phyloP scores from a whole-genome alignment of 2,888 invertebrate species.

The Drepana falcataria region DNA sequence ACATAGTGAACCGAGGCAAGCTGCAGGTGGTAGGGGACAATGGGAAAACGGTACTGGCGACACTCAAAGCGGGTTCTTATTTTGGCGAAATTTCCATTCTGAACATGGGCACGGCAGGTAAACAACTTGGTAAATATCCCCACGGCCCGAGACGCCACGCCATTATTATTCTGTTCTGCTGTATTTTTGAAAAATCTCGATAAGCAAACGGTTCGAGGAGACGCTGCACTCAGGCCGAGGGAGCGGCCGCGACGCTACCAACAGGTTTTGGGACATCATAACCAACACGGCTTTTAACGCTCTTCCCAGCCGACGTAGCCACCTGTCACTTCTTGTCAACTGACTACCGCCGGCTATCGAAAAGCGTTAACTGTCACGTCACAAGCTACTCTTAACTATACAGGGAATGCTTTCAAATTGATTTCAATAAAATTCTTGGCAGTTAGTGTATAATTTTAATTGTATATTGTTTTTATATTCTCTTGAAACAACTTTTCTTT shows the following conservation, averaged over 20 bases:
- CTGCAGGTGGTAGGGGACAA: conserved; percentile 97
- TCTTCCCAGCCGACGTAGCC: conserved; percentile 21
- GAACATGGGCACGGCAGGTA: conserved; percentile 99
- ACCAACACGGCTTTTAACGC: conserved; percentile 41
- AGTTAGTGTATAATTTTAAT: conserved; percentile 35
- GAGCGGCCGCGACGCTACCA: conserved; percentile 70
- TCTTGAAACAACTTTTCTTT: conserved; percentile 41
- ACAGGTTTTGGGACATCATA: conserved; percentile 75
- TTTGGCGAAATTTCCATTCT: conserved; percentile 99
- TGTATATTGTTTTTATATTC: conserved; percentile 41
- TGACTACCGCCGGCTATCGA: conserved; percentile 26
- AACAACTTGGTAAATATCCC: conserved; percentile 96
- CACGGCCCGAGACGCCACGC: conserved; percentile 79
- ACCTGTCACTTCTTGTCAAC: neutral
- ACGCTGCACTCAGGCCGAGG: conserved; percentile 78
- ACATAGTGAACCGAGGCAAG: conserved; percentile 98
- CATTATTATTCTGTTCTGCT: conserved; percentile 68
- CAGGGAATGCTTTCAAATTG: conserved; percentile 55
- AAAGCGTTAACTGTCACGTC: conserved; percentile 48
- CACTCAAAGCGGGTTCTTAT: conserved; percentile 98
- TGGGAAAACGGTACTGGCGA: conserved; percentile 96
- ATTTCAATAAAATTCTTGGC: conserved; percentile 32
- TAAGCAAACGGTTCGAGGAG: conserved; percentile 75
- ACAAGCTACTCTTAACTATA: conserved; percentile 22
- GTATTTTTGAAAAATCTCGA: conserved; percentile 63